These are phyloP conservation scores for Ditylenchus weischeri DNA, from an alignment of 2,888 invertebrate species.

Conservation along the genomic window DNA sequence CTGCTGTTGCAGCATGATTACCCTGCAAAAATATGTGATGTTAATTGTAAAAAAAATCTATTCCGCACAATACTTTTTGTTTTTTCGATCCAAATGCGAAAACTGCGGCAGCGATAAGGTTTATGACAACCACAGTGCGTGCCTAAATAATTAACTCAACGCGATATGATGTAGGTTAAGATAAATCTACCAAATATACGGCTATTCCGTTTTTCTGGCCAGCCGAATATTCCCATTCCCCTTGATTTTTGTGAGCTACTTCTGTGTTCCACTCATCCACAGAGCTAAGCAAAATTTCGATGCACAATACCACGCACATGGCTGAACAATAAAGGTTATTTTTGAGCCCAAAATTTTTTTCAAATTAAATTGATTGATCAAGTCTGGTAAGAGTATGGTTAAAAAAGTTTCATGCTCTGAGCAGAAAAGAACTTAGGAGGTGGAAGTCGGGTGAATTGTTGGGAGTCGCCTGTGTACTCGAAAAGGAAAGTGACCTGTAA, in stretches of 20 bases:
- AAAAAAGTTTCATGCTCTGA: neutral
- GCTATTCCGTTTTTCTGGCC: slow-evolving; percentile 34
- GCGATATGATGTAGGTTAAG: no score
- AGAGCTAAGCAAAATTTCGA: slow-evolving; percentile 50
- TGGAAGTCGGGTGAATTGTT: no score
- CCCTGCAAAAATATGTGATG: no score
- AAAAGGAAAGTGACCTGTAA: slow-evolving; percentile 42
- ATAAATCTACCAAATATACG: slow-evolving; percentile 25
- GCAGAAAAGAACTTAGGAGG: neutral
- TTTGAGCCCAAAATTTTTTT: no score
- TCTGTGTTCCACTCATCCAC: slow-evolving; percentile 54
- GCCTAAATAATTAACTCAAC: slow-evolving; percentile 11
- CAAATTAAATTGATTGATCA: no score
- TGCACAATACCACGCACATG: slow-evolving; percentile 45
- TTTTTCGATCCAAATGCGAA: slow-evolving; percentile 51
- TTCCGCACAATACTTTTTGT: slow-evolving; percentile 42
- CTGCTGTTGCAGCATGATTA: slow-evolving; percentile 50
- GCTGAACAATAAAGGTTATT: slow-evolving; percentile 31
- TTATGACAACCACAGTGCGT: slow-evolving; percentile 38
- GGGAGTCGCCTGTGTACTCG: neutral
- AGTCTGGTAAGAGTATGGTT: neutral
- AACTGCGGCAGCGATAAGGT: slow-evolving; percentile 41
- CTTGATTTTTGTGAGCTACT: slow-evolving; percentile 37
- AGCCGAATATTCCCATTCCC: slow-evolving; percentile 47
- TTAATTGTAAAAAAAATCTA: no score